A percentile compares a stretch with the other conserved stretches of the same genome.
Conservation (phyloP, 2,113 vertebrate species). For the Bettongia penicillata region DNA sequence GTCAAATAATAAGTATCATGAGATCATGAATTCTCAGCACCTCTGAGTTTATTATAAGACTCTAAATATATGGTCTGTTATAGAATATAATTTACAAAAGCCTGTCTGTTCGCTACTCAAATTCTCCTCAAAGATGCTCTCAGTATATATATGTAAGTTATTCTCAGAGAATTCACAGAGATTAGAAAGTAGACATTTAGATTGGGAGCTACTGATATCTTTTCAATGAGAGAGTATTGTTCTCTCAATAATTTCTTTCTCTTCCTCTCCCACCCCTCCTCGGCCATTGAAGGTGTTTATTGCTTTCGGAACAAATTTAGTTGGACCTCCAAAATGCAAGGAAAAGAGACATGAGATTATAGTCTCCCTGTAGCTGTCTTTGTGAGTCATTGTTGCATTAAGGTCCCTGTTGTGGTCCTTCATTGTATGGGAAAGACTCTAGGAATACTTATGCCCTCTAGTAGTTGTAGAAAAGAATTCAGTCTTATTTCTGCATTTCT, state of each 20-base stretch:
- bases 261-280: background rate
- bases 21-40: background rate
- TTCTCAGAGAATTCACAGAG: background rate
- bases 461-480: slow-evolving; percentile 5
- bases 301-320: slow-evolving; percentile 39
- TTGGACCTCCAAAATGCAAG: background rate
- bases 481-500: slow-evolving; percentile 10
- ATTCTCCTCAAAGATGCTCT: background rate
- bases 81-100: background rate
- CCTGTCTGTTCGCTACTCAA: background rate
- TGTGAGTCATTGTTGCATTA: background rate
- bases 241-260: background rate
- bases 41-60: background rate
- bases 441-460: background rate
- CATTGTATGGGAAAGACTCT: background rate
- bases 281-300: background rate
- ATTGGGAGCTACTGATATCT: background rate
- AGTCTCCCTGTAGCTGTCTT: slow-evolving; percentile 9
- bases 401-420: background rate
- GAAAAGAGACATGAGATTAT: background rate
- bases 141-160: background rate
- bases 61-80: background rate
- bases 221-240: background rate
- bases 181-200: background rate
- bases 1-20: background rate